These are phyloP conservation scores for Martes martes DNA, from an alignment of 2,113 vertebrate species.

Conservation along the genomic window DNA sequence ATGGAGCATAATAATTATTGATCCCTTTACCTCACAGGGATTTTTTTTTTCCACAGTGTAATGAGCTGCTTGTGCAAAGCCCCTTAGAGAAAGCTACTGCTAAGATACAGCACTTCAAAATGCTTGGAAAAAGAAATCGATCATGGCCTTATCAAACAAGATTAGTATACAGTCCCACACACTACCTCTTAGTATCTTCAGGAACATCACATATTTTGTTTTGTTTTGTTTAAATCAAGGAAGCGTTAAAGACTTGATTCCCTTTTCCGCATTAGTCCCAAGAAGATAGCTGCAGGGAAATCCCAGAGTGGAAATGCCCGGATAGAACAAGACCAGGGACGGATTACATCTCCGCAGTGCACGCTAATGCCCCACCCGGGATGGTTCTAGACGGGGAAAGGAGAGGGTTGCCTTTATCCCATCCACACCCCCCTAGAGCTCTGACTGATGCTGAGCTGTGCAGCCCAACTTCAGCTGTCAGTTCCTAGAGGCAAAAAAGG, in stretches of 20 bases:
- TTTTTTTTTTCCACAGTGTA: conserved; percentile 28
- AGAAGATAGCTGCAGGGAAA: conserved; percentile 33
- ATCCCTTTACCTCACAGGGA: conserved; percentile 42
- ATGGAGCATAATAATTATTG: conserved; percentile 52
- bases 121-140: conserved; percentile 57
- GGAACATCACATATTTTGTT: background rate
- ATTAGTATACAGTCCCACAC: background rate
- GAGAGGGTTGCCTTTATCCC: background rate
- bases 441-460: background rate
- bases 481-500: background rate
- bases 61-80: conserved; percentile 54
- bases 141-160: conserved; percentile 34
- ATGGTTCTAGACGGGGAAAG: background rate
- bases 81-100: conserved; percentile 55
- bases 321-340: background rate
- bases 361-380: background rate
- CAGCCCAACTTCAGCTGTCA: background rate
- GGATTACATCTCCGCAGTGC: background rate
- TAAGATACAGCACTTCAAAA: conserved; percentile 60
- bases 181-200: conserved; percentile 1
- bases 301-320: background rate
- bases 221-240: conserved; percentile 36
- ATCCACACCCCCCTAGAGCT: background rate
- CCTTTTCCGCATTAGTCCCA: background rate
- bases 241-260: conserved; percentile 20